Conservation (phyloP, 2,113 vertebrate genomes). For the Cairina moschata region DNA sequence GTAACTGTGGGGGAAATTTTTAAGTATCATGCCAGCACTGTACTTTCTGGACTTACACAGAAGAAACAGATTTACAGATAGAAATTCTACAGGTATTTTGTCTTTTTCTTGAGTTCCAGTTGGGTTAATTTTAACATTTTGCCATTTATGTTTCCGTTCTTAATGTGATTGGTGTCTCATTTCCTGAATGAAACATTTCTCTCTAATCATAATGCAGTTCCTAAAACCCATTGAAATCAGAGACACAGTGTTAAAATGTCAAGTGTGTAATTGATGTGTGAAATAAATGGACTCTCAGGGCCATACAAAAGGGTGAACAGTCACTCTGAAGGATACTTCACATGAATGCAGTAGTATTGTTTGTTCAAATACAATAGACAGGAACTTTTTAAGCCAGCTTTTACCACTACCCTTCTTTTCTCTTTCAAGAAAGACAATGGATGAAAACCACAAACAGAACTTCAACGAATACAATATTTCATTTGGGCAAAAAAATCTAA, state of each 20-base stretch:
- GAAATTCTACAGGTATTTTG: background rate
- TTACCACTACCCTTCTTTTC: background rate
- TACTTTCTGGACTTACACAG: background rate
- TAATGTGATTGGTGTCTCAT: slow-evolving; percentile 27
- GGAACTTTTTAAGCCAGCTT: background rate
- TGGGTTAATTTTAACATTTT: background rate
- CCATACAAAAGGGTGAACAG: background rate
- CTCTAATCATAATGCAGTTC: slow-evolving; percentile 45
- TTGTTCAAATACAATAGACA: background rate
- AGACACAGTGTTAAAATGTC: slow-evolving; percentile 56
- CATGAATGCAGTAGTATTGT: background rate
- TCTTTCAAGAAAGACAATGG: background rate
- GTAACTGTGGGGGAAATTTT: background rate
- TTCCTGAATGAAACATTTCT: slow-evolving; percentile 32
- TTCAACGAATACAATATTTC: background rate
- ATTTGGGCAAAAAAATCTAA: background rate
- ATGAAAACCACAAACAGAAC: background rate
- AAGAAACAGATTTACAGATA: background rate
- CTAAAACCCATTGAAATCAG: slow-evolving; percentile 68
- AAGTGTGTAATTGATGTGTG: slow-evolving; percentile 63
- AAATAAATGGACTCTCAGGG: slow-evolving; percentile 55
- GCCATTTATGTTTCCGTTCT: slow-evolving; percentile 43
- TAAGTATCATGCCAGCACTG: background rate
- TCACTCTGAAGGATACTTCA: slow-evolving; percentile 20
- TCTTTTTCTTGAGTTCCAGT: background rate